Conservation (phyloP, 2,888 invertebrate species). For the Ophioninae sp. region DNA sequence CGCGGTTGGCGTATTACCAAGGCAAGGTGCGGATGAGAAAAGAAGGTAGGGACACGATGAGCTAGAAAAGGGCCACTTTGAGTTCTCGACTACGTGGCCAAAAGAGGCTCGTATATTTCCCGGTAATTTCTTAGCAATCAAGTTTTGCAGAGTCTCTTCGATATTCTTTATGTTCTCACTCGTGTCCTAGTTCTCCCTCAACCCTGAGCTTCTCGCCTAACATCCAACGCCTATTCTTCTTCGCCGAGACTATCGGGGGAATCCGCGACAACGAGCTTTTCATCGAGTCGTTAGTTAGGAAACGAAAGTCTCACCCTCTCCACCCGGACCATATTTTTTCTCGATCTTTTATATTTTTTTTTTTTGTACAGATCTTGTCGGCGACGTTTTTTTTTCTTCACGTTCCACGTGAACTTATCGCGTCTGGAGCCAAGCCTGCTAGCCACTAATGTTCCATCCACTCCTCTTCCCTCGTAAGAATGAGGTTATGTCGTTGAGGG, state of each 20-base stretch:
- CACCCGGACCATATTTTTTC: conserved; percentile 42
- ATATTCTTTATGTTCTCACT: conserved; percentile 27
- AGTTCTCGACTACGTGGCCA: conserved; percentile 42
- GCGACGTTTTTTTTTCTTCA: conserved; percentile 37
- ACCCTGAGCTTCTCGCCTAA: conserved; percentile 60
- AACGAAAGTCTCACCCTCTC: conserved; percentile 55
- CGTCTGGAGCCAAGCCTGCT: conserved; percentile 56
- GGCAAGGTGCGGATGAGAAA: conserved; percentile 31
- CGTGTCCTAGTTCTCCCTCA: background rate
- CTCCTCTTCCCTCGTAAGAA: background rate
- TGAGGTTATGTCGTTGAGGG: background rate
- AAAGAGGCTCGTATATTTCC: conserved; percentile 69
- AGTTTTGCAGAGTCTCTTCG: conserved; percentile 53
- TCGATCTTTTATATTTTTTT: conserved; percentile 30
- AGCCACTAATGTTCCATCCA: conserved; percentile 64
- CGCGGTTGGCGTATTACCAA: conserved; percentile 27
- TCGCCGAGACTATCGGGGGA: conserved; percentile 62
- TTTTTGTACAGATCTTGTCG: conserved; percentile 22
- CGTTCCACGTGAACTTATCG: conserved; percentile 63
- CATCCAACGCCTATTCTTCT: conserved; percentile 66
- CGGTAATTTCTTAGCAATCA: conserved; percentile 79
- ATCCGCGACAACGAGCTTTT: conserved; percentile 77
- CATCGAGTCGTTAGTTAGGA: conserved; percentile 80
- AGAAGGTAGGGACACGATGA: conserved; percentile 22
- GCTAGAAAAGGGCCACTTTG: conserved; percentile 46